phyloP scores from a whole-genome alignment of 2,113 vertebrate genomes.

The Neodon shergylaensis region DNA sequence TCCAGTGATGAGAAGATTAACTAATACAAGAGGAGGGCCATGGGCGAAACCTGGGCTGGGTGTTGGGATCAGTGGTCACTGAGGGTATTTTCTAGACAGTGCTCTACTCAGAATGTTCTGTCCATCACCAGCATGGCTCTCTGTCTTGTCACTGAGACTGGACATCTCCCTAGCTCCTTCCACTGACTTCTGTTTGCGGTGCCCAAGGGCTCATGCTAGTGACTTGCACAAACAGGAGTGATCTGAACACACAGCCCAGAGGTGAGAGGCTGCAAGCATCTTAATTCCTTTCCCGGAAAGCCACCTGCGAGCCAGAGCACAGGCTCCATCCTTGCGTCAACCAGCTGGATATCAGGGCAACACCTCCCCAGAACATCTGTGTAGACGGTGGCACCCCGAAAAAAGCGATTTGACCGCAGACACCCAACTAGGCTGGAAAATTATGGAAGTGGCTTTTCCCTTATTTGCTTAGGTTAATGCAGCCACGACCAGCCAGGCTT shows the following conservation, averaged over 20 bases:
- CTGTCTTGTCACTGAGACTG: fast-evolving
- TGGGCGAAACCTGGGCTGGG: background rate
- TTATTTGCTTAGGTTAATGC: background rate
- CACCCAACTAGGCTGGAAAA: background rate
- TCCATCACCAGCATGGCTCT: fast-evolving
- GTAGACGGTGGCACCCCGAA: background rate
- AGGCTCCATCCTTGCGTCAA: fast-evolving
- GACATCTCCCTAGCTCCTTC: background rate
- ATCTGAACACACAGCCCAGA: background rate
- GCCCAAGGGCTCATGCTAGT: background rate
- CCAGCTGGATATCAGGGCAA: background rate
- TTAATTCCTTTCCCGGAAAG: background rate
- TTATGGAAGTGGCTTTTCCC: background rate
- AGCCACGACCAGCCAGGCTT: background rate
- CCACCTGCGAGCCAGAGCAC: background rate
- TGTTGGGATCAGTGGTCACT: background rate
- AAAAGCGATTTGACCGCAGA: background rate
- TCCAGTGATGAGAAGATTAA: background rate
- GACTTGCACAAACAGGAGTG: background rate
- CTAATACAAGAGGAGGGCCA: background rate
- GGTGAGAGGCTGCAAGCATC: background rate
- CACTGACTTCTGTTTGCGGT: background rate
- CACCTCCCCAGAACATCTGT: background rate
- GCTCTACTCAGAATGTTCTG: too few relatives aligned
- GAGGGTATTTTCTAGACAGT: fast-evolving